Evolutionary conservation across 2,113 vertebrate genomes (phyloP).

Genomic region (Aspiorhynchus laticeps): DNA sequence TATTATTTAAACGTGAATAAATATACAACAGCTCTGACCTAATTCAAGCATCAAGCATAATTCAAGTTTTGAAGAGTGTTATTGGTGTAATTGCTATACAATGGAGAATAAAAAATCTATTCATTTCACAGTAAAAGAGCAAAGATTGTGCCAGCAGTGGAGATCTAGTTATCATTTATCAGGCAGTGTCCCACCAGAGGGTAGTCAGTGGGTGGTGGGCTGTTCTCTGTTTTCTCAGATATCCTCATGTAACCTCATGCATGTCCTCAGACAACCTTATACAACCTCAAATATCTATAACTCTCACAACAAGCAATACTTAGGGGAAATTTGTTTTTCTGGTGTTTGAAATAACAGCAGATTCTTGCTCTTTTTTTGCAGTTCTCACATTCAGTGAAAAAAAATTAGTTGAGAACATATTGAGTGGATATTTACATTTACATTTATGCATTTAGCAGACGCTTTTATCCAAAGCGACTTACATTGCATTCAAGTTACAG

Average conservation of each 20-base stretch:
- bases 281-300: background rate
- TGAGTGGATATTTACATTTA: too few species aligned
- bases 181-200: constrained; percentile 1
- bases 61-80: background rate
- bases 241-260: background rate
- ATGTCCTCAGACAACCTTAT: constrained; percentile 5
- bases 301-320: background rate
- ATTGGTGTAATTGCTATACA: background rate
- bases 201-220: constrained; percentile 15
- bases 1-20: background rate
- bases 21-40: background rate
- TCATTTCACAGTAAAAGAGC: background rate
- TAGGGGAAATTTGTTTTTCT: background rate
- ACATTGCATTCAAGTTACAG: too few species aligned
- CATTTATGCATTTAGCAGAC: too few species aligned
- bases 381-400: too few species aligned
- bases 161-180: constrained; percentile 14
- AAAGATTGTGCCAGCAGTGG: background rate
- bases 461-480: too few species aligned
- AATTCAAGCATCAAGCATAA: background rate
- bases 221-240: constrained; percentile 9
- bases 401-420: too few species aligned
- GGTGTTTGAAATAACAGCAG: background rate
- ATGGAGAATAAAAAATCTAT: background rate
- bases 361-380: background rate